Base-by-base conservation (phyloP, 2,888 invertebrate species). In the Phengaris arion region DNA sequence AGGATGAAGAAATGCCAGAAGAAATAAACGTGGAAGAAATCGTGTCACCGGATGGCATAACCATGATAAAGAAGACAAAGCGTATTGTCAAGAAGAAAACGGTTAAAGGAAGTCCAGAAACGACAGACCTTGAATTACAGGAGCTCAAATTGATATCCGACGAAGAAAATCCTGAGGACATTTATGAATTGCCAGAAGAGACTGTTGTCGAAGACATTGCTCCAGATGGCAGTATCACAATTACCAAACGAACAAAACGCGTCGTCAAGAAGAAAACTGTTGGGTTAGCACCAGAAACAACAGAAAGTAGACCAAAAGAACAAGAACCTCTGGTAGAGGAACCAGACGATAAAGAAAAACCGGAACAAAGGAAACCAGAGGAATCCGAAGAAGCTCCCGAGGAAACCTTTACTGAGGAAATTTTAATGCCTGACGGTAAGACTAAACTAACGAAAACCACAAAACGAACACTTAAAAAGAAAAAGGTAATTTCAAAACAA, bases 11-110 rank as follows among this genome's bases (percentile, higher is more conserved):
- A 59, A 78, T 79, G 12, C 75, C 76, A 0, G 85, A 84, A 75
- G 80, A 82, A 35, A 84, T 86, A 0, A 79, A 81, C 0, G 79
- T 85, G 8, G 86, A 89, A 77, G 91, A 92, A 77, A 81, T 86
- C 1, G 82, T 85, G 6, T 69, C 79, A 2, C 75, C 81, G 0
- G 82, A 83, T 48, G 83, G 83, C 79, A 83, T 82, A 78, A 83
- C 79, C 55, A 84, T 59, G 77, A 74, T 84, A 85, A 83, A 75
- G 74, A 73, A 15, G n/a, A 74, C 75, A 6, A 74, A 77, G 22
- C 74, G 74, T 12, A 55, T 85, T 75, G 79, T 83, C 75, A 81
- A 81, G 81, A 92, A 87, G 79, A 83, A 83, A 68, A 83, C 84
- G 75, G 86, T 81, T 1, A 82, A 80, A 64, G 48, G 75, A 2